Base-by-base conservation (phyloP, 2,888 invertebrate genomes). In the Hydraecia micacea region DNA sequence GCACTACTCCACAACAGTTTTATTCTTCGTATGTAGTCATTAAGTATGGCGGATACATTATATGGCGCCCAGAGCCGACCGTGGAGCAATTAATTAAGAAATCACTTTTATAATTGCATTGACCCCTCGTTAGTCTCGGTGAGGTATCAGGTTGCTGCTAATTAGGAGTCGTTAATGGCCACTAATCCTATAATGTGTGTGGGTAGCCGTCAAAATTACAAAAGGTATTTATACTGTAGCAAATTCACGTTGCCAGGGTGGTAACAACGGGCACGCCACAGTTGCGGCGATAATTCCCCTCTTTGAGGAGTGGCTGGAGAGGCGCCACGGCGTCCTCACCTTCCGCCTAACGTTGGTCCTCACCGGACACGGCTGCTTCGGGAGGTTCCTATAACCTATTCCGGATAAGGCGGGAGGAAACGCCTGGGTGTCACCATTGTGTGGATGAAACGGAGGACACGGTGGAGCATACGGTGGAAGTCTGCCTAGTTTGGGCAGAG, bases 21-120 rank as follows among this genome's bases (percentile, higher is more conserved):
- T 67, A 71, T 75, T 78, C 42, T 28, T 28, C 21, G 28, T 82
- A 67, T 21, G n/a, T 28, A 68, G 46, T 28, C 8, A 71, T 84
- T 84, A 86, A 75, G 39, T 60, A 66, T 58, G 66, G 62, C 70
- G 75, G 60, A 75, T 74, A 68, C 42, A 74, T 73, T 58, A 63
- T 28, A 65, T 39, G 74, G 84, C 86, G 85, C 62, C 84, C 67
- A 78, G 36, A 70, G 52, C 25, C 21, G 28, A 46, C 78, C 9
- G 58, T 73, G 28, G 58, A 73, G 70, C 39, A 77, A 73, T 84
- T 80, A 60, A 75, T 75, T 60, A 76, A 74, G 76, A 73, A 83
- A 83, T 65, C 36, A 65, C 69, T 84, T 76, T 58, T 70, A 75
- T 77, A 84, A 86, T 77, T 84, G 62, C 15, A 11, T 36, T 69